Evolutionary conservation across 2,888 invertebrate genomes (phyloP).

Genomic region (Cyrtodaria siliqua): DNA sequence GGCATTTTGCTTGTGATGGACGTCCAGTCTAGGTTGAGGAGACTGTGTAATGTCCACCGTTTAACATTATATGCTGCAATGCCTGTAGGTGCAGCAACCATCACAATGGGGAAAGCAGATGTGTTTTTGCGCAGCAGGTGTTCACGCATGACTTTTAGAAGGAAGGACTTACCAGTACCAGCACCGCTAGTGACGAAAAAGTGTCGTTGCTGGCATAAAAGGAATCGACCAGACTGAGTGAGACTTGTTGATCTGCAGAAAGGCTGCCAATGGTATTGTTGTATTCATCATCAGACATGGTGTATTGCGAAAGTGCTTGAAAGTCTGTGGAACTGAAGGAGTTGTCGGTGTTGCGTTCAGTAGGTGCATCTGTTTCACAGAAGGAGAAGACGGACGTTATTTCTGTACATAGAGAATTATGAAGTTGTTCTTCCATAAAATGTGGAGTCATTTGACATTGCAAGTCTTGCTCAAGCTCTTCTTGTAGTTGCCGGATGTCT

Average conservation of each 20-base stretch:
- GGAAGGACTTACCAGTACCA: too few relatives aligned
- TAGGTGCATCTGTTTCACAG: neutral
- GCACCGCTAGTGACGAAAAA: too few relatives aligned
- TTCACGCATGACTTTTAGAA: too few relatives aligned
- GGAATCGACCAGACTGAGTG: too few relatives aligned
- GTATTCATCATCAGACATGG: constrained; percentile 24
- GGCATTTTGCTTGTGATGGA: too few relatives aligned
- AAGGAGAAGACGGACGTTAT: neutral
- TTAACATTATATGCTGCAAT: too few relatives aligned
- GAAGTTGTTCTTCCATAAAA: neutral
- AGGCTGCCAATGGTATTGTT: neutral
- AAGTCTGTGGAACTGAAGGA: constrained; percentile 9
- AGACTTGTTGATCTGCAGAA: constrained; percentile 1
- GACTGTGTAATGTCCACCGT: too few relatives aligned
- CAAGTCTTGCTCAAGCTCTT: constrained; percentile 1
- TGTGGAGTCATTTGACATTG: too few relatives aligned
- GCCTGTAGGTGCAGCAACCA: too few relatives aligned
- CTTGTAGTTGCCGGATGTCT: constrained; percentile 2
- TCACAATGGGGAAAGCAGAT: neutral
- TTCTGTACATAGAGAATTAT: neutral
- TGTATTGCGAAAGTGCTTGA: constrained; percentile 9
- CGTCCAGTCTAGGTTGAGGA: too few relatives aligned
- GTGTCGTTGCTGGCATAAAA: too few relatives aligned
- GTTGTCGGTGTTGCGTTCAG: neutral
- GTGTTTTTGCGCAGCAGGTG: too few relatives aligned